These are phyloP conservation scores for Palythoa grandis DNA, from an alignment of 92 coral and sea anemone species.

Conservation along the genomic window DNA sequence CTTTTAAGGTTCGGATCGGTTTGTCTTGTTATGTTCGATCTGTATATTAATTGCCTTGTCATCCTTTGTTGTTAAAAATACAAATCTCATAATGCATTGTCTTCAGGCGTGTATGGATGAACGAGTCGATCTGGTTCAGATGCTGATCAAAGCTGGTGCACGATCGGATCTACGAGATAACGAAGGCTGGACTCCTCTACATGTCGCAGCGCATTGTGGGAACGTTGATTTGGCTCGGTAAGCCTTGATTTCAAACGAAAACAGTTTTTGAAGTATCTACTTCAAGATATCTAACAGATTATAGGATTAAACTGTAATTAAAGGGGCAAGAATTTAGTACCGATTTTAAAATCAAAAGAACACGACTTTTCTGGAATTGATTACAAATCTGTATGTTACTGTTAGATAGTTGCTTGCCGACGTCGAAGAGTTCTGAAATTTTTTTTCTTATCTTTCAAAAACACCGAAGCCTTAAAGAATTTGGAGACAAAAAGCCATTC, in stretches of 20 bases:
- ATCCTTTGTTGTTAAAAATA: neutral
- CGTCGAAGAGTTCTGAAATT: neutral
- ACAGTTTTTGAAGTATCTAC: neutral
- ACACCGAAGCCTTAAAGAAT: neutral
- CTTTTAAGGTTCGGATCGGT: neutral
- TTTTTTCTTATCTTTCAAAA: neutral
- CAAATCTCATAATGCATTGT: neutral
- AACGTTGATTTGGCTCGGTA: conserved; percentile 59
- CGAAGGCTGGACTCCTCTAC: conserved; percentile 62
- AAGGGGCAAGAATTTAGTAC: conserved; percentile 13
- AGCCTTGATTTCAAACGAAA: neutral
- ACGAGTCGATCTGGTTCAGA: conserved; percentile 43
- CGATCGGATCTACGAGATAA: conserved; percentile 52
- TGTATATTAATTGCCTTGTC: neutral
- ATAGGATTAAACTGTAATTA: neutral
- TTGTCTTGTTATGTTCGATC: neutral
- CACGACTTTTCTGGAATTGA: neutral
- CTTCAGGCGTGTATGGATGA: conserved; percentile 68
- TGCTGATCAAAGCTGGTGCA: conserved; percentile 50
- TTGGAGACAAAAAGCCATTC: neutral
- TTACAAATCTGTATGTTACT: neutral
- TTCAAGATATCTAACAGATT: neutral
- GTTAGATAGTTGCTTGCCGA: neutral
- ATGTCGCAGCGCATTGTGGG: conserved; percentile 64
- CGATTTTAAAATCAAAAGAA: neutral